These are phyloP conservation scores for Muricea muricata DNA, from an alignment of 92 coral and sea anemone species.

Conservation along the genomic window DNA sequence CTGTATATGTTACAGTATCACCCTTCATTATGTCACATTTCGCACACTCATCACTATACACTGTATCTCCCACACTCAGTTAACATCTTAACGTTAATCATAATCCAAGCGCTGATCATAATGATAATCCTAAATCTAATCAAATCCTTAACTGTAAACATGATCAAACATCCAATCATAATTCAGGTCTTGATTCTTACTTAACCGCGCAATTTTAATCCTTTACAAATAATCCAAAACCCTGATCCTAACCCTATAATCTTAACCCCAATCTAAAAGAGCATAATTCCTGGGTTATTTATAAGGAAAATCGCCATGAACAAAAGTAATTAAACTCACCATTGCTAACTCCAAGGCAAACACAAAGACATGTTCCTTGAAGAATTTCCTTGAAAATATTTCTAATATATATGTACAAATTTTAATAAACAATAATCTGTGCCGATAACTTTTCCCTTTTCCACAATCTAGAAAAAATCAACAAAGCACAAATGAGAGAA, in stretches of 20 bases:
- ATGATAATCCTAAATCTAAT: neutral
- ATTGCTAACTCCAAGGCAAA: conserved; percentile 95
- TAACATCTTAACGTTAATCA: neutral
- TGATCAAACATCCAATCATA: too few relatives aligned
- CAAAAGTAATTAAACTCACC: conserved; percentile 58
- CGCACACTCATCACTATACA: too few relatives aligned
- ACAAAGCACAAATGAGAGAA: neutral
- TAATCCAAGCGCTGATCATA: neutral
- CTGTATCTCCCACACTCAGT: too few relatives aligned
- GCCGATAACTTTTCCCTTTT: conserved; percentile 90
- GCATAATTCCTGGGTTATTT: too few relatives aligned
- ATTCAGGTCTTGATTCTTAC: too few relatives aligned
- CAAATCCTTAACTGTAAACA: too few relatives aligned
- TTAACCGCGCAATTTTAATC: too few relatives aligned
- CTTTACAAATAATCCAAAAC: too few relatives aligned
- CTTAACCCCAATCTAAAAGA: neutral
- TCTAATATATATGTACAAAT: conserved; percentile 99
- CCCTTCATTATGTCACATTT: too few relatives aligned
- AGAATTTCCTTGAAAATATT: conserved; percentile 94
- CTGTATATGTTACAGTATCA: too few relatives aligned
- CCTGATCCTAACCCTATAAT: too few relatives aligned
- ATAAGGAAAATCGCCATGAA: neutral
- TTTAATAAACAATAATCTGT: conserved; percentile 92
- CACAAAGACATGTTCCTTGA: conserved; percentile 96
- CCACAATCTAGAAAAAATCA: conserved; percentile 80